Conservation (phyloP, 2,888 invertebrate species). For the Pheosia gnoma region DNA sequence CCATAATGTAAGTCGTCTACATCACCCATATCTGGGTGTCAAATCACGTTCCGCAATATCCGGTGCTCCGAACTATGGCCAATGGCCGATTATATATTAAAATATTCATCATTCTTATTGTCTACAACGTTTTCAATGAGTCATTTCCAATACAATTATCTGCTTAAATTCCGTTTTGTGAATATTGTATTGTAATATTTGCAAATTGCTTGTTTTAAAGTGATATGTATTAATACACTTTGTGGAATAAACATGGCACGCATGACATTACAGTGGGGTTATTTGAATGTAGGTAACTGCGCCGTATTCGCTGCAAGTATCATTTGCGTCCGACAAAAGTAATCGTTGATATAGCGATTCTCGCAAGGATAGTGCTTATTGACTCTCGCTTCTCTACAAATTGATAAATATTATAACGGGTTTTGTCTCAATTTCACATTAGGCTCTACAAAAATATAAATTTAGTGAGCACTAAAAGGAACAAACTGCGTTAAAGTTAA, state of each 20-base stretch:
- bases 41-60: constrained; percentile 33
- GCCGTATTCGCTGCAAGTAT: not conserved
- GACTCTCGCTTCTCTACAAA: no score
- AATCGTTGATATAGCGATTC: no score
- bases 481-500: no score
- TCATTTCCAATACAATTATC: constrained; percentile 20
- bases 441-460: no score
- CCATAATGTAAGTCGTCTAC: not conserved
- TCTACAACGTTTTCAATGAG: constrained; percentile 19
- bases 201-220: constrained; percentile 6
- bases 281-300: not conserved
- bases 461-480: no score
- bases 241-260: not conserved
- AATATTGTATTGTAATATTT: constrained; percentile 5
- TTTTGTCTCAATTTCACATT: no score
- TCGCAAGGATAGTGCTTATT: no score
- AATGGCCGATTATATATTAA: constrained; percentile 5
- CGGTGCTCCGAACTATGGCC: constrained; percentile 18
- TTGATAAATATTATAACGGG: no score
- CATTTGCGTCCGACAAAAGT: not conserved
- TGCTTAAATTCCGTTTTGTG: not conserved
- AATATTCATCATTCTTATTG: constrained; percentile 8
- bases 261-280: not conserved
- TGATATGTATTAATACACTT: constrained; percentile 2
- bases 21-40: constrained; percentile 20